Base-by-base conservation (phyloP, 2,888 invertebrate species). In the Pecten maximus region DNA sequence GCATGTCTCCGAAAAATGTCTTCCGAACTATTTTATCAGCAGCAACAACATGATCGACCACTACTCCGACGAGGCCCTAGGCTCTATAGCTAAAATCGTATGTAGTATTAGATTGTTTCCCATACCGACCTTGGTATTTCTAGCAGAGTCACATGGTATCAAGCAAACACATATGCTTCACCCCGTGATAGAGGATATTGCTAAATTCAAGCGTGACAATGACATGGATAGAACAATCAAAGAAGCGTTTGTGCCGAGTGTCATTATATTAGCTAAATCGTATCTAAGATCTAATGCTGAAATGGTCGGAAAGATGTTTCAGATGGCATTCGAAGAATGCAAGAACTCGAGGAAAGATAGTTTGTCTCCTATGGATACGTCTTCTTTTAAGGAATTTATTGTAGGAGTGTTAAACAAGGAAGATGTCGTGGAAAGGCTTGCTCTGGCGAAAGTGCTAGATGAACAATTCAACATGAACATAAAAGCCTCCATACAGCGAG, bases 1-100 rank as follows among this genome's bases (percentile, higher is more conserved):
- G 4, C 91, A 89, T 40, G 40, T 93, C 10, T 89, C 89, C 16
- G 88, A 88, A 2, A 90, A 88, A 88, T 60, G 74, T 40, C 48
- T 94, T 2, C 93, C 93, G 3, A 92, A 92, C 50, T 94, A 93
- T 28, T 93, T 94, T 86, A 91, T 94, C 15, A 87, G 88, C 6
- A 39, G 90, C 15, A 92, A 93, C 87, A 93, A 93, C 35, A 91
- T 93, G 92, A 90, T 94, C 8, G 92, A 91, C 39, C 48, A 89
- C 39, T 74, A 91, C 2, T 35, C 48, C 8, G 91, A 91, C 0
- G 74, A 88, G 6, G 28, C 6, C 15, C 35, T 74, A 12, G 15
- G 35, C 28, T 28, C 12, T 28, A 28, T 74, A 28, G 74, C 74
- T 10, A 19, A 28, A 74, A 0, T 28, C 28, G 12, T 74, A 23